Evolutionary conservation across 2,888 invertebrate genomes (phyloP), one percentile per base, ranked within the genome.

Genomic region (Drosophila imparisetae): DNA sequence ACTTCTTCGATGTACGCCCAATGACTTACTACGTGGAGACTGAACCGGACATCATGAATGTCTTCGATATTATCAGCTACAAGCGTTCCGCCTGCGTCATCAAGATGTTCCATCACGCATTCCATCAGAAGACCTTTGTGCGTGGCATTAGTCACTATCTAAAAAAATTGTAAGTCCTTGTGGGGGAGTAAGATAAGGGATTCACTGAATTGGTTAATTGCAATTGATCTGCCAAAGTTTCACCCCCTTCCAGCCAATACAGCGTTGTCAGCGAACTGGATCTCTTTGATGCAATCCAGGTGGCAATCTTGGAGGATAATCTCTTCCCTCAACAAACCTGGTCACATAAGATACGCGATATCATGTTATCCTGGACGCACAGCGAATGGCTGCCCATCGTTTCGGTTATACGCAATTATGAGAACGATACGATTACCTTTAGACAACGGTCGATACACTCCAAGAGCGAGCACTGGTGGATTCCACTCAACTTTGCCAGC

Each of bases 51-150:
- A 91, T 92, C 24, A 77, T 86, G 60, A 60, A 59, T 2, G 74
- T 78, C 0, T 96, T 96, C 82, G 95, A 95, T 54, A 94, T 93
- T 0, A 94, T 96, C 58, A 94, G 94, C 0, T 96, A 96, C 89
- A 94, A 94, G 68, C 96, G 96, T 90, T 83, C 91, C 18, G 91
- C 92, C 32, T 91, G 92, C 57, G 89, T 92, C 11, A 89, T 92
- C 24, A 90, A 89, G 67, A 92, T 92, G 92, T 92, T 92, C 49
- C 92, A 92, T 71, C 92, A 92, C 40, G 92, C 92, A 50, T 92
- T 92, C 30, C 86, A 90, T 18, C 87, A 87, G 55, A 86, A 91
- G 64, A 89, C 90, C 2, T 92, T 92, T 60, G 81, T 91, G 42
- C 81, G 82, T 1, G 92, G 90, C 36, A 78, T 92, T 21, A 81